Percentiles rank a stretch among this genome's conserved stretches.
Evolutionary conservation across 2,113 vertebrate species (phyloP).

Genomic region (Cinclus mexicanus): DNA sequence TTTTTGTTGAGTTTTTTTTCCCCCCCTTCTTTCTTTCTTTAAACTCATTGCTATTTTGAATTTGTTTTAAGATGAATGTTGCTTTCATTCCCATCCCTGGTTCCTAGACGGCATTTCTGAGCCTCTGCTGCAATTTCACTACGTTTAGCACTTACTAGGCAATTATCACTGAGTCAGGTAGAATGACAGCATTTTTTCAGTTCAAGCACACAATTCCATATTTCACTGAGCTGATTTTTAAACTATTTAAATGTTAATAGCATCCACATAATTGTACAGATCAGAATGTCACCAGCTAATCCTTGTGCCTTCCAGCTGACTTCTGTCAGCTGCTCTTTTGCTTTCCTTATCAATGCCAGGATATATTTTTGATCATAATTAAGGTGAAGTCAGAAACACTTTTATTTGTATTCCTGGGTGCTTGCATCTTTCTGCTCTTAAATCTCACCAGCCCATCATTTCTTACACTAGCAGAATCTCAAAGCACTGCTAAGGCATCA

Average conservation of each 20-base stretch:
- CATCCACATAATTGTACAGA: constrained; percentile 60
- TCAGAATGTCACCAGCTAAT: constrained; percentile 54
- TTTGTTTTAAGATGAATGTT: constrained; percentile 65
- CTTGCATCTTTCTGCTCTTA: not conserved
- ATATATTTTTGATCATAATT: constrained; percentile 46
- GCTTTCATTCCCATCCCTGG: constrained; percentile 41
- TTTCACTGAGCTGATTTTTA: constrained; percentile 62
- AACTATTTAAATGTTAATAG: constrained; percentile 66
- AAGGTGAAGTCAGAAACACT: constrained; percentile 29
- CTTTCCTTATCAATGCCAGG: constrained; percentile 34
- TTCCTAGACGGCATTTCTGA: constrained; percentile 28
- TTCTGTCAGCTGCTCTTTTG: constrained; percentile 29
- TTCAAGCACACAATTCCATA: constrained; percentile 31
- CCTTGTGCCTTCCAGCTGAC: constrained; percentile 38
- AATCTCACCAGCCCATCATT: not conserved
- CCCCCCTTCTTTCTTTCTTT: not conserved
- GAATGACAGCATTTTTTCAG: constrained; percentile 58
- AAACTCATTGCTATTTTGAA: constrained; percentile 73
- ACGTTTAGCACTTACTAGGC: constrained; percentile 48
- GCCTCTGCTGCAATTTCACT: constrained; percentile 53
- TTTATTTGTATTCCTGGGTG: constrained; percentile 31
- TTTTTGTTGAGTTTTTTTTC: not conserved
- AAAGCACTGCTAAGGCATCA: constrained; percentile 5
- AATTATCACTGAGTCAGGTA: constrained; percentile 71
- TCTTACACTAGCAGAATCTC: constrained; percentile 16